Evolutionary conservation across 2,888 invertebrate genomes (phyloP).

Genomic region (Xylota segnis): DNA sequence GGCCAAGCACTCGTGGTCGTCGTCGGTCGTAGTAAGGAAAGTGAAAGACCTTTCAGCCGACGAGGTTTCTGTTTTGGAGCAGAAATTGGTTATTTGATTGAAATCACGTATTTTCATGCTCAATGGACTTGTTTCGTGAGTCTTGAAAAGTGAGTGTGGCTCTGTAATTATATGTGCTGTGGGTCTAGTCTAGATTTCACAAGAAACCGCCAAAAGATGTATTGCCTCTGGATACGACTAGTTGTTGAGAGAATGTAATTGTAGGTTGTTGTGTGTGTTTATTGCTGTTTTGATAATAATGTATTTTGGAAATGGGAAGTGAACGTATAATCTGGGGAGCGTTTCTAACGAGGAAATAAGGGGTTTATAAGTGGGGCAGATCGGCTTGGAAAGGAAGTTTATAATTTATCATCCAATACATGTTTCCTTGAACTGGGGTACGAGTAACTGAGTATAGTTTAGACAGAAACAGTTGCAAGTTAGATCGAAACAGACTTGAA

Average conservation of each 20-base stretch:
- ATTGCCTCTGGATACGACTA: background rate
- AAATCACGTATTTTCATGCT: slow-evolving; percentile 55
- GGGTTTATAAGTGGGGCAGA: background rate
- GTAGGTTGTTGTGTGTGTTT: slow-evolving; percentile 3
- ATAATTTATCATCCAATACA: too few species aligned
- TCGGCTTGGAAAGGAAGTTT: background rate
- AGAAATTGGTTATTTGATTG: slow-evolving; percentile 42
- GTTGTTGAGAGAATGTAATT: slow-evolving; percentile 8
- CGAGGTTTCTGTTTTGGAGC: slow-evolving; percentile 1
- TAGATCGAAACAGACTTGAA: too few species aligned
- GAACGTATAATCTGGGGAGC: background rate
- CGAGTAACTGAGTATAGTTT: too few species aligned
- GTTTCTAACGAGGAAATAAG: background rate
- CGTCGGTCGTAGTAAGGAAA: slow-evolving; percentile 13
- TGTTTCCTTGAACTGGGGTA: too few species aligned
- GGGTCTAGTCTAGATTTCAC: slow-evolving; percentile 1
- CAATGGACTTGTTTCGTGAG: slow-evolving; percentile 44
- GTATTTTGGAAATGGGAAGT: background rate
- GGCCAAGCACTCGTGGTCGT: background rate
- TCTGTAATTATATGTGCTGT: slow-evolving; percentile 29
- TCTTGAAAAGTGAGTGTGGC: slow-evolving; percentile 35
- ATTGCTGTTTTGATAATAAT: background rate
- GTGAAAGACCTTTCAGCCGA: slow-evolving; percentile 37
- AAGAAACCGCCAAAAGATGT: background rate
- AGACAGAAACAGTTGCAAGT: too few species aligned